Evolutionary conservation across 2,797 vertebrate species (phyloP), one percentile per base, ranked within the genome.

Genomic region (Ptychobarbus kaznakovi): DNA sequence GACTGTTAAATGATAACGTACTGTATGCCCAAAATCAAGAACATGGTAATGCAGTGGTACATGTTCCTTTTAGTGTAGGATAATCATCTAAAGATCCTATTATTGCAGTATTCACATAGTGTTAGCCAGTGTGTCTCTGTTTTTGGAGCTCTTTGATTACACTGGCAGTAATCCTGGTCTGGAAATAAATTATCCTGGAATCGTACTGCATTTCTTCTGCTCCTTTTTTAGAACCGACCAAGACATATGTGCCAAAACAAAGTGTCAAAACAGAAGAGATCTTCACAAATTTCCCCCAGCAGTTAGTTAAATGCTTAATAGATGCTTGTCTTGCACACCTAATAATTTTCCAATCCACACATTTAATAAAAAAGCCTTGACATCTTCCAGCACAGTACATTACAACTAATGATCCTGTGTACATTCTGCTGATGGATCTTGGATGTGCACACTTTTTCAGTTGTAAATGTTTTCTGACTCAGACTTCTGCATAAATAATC

Each of bases 351-450:
- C 13, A 65, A 15, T 51, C 61, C 69, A 61, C 46, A 18, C 3
- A 46, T 72, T 25, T 35, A 72, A 65, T 63, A 12, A 78, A 81
- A 61, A 85, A 44, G 38, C 68, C 51, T 82, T 82, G 85, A 82
- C 40, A 63, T 81, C 38, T 49, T 49, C 80, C n/a, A 11, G 66
- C 35, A 69, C 49, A 49, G 49, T 87, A 18, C 49, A 20, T 79
- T 40, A 83, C 44, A 35, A 25, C 70, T 65, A 78, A 82, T 65
- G 44, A 73, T 46, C 22, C 38, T 38, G 75, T 66, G 44, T 32
- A 44, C 49, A 28, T n/a, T 38, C 35, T 72, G 28, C 51, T 74
- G 73, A 77, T 75, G 58, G 51, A 74, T 81, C 42, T 75, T 35
- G 16, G 42, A 69, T 38, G 11, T 40, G 72, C 38, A 10, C 25